These are phyloP conservation scores for Phalacrocorax aristotelis DNA, from an alignment of 2,113 vertebrate genomes.

Conservation along the genomic window DNA sequence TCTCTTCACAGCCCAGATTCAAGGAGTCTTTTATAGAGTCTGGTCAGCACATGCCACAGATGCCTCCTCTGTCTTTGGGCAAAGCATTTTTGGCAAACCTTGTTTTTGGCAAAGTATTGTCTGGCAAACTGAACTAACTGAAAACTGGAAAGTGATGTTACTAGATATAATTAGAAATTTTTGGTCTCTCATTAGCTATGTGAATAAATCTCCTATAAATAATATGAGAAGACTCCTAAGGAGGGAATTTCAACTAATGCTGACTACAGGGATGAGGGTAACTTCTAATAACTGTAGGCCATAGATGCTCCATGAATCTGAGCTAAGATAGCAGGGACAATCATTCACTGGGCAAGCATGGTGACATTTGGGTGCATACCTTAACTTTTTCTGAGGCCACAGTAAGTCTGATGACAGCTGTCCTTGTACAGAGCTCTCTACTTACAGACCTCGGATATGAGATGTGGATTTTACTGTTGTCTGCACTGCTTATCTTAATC, in stretches of 20 bases:
- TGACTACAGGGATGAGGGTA: constrained; percentile 11
- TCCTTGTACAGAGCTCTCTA: constrained; percentile 20
- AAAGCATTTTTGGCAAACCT: constrained; percentile 68
- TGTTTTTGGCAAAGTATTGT: constrained; percentile 74
- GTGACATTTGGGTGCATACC: constrained; percentile 20
- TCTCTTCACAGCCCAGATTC: neutral
- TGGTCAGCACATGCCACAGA: constrained; percentile 43
- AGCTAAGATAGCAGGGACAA: neutral
- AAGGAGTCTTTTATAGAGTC: constrained; percentile 43
- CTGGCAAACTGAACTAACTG: constrained; percentile 69
- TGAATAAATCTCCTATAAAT: constrained; percentile 57
- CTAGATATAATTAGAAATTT: constrained; percentile 65
- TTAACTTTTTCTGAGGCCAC: neutral
- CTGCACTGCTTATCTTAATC: neutral
- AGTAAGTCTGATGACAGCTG: neutral
- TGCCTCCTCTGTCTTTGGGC: constrained; percentile 67
- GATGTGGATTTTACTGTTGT: neutral
- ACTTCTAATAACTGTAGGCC: neutral
- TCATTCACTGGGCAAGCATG: neutral
- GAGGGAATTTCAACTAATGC: constrained; percentile 5
- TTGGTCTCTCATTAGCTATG: constrained; percentile 44
- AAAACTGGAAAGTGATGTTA: constrained; percentile 48
- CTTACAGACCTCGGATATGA: neutral
- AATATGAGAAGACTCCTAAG: constrained; percentile 40
- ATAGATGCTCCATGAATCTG: constrained; percentile 26